phyloP scores from a whole-genome alignment of 2,113 vertebrate species.

The Campylomormyrus tamandua region DNA sequence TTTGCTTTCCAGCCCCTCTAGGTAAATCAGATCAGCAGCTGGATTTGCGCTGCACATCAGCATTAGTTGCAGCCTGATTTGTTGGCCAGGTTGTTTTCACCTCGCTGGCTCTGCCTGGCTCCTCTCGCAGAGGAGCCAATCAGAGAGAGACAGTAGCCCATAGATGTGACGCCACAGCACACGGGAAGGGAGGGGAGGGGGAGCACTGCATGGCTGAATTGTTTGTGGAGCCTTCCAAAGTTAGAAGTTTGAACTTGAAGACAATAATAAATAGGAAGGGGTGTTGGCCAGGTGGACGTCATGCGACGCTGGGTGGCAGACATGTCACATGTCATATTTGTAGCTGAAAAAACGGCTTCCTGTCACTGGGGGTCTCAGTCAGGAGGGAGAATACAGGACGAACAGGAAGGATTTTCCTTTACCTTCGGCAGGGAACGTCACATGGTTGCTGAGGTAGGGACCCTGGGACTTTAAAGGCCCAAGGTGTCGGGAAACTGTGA shows the following conservation, averaged over 20 bases:
- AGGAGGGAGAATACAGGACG: not conserved
- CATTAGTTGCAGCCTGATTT: constrained; percentile 35
- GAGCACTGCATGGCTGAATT: not conserved
- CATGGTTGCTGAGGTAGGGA: not conserved
- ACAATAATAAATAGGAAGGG: not conserved
- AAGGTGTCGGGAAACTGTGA: not conserved
- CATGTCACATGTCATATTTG: not conserved
- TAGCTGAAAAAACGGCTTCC: not conserved
- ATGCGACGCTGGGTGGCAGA: not conserved
- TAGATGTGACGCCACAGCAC: not conserved
- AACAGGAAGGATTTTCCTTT: not conserved
- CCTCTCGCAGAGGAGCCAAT: constrained; percentile 36
- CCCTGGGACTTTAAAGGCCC: not conserved
- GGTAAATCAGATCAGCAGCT: constrained; percentile 33
- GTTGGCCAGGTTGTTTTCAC: constrained; percentile 29
- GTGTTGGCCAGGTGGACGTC: not conserved
- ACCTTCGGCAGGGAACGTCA: not conserved
- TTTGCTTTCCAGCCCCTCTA: constrained; percentile 4
- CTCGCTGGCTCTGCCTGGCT: constrained; percentile 32
- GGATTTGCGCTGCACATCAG: constrained; percentile 31
- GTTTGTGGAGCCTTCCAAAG: not conserved
- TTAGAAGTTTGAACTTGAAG: not conserved
- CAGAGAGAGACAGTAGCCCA: constrained; percentile 35
- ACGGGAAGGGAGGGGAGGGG: not conserved
- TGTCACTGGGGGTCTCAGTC: not conserved